Conservation (phyloP, 2,797 vertebrate genomes). For the Heterohyrax brucei region DNA sequence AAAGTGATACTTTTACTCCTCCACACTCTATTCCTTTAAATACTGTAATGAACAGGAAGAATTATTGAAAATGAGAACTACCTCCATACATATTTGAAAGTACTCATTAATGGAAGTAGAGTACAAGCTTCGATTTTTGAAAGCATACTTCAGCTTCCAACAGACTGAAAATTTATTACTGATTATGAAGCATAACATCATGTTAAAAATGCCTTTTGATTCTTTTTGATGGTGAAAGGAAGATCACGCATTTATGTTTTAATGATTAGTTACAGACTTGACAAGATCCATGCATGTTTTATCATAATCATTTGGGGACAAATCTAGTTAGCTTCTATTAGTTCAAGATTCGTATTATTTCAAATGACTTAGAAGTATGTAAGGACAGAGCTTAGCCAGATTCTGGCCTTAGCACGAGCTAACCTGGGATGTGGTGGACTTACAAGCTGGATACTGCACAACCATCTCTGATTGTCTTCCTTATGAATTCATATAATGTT, state of each 20-base stretch:
- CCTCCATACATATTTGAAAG: slow-evolving; percentile 65
- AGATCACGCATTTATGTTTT: slow-evolving; percentile 11
- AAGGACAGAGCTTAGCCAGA: neutral
- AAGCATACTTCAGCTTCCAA: slow-evolving; percentile 55
- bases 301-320: slow-evolving; percentile 22
- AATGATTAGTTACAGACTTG: slow-evolving; percentile 24
- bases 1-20: slow-evolving; percentile 76
- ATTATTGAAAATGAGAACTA: slow-evolving; percentile 77
- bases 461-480: neutral
- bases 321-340: slow-evolving; percentile 37
- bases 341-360: neutral
- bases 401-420: neutral
- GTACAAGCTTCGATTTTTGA: slow-evolving; percentile 67
- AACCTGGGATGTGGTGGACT: rapidly evolving
- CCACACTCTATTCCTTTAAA: slow-evolving; percentile 60
- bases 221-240: slow-evolving; percentile 13
- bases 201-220: slow-evolving; percentile 61
- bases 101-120: slow-evolving; percentile 74
- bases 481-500: neutral
- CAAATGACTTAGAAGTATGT: neutral
- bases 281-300: slow-evolving; percentile 25
- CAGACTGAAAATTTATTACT: slow-evolving; percentile 17
- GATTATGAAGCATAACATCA: slow-evolving; percentile 52
- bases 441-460: neutral
- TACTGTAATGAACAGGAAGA: slow-evolving; percentile 73